These are phyloP conservation scores for Matsumyia berberina DNA, from an alignment of 2,888 invertebrate genomes.

Conservation along the genomic window DNA sequence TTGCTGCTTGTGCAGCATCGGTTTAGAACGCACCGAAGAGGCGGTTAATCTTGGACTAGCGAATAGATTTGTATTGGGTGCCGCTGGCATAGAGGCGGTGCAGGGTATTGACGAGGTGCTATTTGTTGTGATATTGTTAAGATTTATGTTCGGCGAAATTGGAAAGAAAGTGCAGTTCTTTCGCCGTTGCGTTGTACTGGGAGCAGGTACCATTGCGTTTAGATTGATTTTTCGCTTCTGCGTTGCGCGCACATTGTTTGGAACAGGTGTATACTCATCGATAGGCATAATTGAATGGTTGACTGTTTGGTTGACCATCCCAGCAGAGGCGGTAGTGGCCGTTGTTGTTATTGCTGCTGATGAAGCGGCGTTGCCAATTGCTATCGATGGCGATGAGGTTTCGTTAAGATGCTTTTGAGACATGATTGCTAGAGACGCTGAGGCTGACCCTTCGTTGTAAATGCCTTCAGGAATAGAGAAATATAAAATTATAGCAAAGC, in stretches of 20 bases:
- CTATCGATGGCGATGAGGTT: constrained; percentile 56
- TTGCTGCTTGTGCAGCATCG: constrained; percentile 82
- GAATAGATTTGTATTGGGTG: constrained; percentile 84
- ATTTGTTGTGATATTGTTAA: constrained; percentile 45
- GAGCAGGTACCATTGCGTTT: constrained; percentile 79
- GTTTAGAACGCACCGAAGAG: constrained; percentile 86
- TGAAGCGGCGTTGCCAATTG: constrained; percentile 78
- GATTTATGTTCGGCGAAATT: constrained; percentile 88
- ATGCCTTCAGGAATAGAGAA: constrained; percentile 26
- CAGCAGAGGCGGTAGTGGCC: constrained; percentile 62
- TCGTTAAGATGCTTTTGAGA: constrained; percentile 83
- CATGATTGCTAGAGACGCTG: constrained; percentile 84
- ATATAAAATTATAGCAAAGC: background rate
- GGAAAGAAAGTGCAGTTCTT: constrained; percentile 94
- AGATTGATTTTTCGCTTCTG: constrained; percentile 83
- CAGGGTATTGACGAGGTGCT: constrained; percentile 37
- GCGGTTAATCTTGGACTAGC: constrained; percentile 93
- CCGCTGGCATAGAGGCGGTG: constrained; percentile 40
- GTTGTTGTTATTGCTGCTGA: constrained; percentile 69
- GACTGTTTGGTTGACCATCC: constrained; percentile 30
- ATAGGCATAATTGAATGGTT: constrained; percentile 40
- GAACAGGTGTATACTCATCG: constrained; percentile 30
- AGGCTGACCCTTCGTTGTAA: constrained; percentile 82
- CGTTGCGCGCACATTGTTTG: constrained; percentile 59
- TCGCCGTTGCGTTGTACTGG: constrained; percentile 89